These are phyloP conservation scores for Gambelia wislizenii DNA, from an alignment of 2,797 vertebrate species.

Conservation along the genomic window DNA sequence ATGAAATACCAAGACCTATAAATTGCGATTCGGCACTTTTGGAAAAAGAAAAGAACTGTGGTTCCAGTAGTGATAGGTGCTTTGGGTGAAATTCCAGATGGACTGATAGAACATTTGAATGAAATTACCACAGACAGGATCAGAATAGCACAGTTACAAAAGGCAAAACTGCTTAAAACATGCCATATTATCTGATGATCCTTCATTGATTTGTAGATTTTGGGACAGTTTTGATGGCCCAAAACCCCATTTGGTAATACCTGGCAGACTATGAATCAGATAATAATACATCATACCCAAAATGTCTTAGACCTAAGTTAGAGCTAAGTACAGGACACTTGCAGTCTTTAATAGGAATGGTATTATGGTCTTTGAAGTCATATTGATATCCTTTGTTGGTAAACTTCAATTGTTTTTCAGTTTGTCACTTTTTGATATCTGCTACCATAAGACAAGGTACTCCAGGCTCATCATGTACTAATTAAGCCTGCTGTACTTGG, in stretches of 20 bases:
- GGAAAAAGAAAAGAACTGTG: too few relatives aligned
- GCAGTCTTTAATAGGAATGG: background rate
- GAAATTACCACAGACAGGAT: too few relatives aligned
- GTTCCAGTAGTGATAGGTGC: background rate
- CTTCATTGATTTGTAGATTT: too few relatives aligned
- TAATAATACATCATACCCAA: background rate
- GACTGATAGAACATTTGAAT: background rate
- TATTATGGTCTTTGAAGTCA: background rate
- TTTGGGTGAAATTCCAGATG: background rate
- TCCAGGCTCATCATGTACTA: background rate
- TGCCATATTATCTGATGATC: too few relatives aligned
- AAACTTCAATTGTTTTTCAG: constrained; percentile 11
- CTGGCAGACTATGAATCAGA: background rate
- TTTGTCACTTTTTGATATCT: constrained; percentile 18
- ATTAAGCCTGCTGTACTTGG: constrained; percentile 37
- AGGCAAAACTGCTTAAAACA: too few relatives aligned
- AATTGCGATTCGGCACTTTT: too few relatives aligned
- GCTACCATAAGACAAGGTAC: constrained; percentile 10
- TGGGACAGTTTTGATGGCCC: background rate
- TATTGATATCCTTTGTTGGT: background rate
- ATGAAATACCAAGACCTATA: too few relatives aligned
- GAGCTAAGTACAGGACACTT: background rate
- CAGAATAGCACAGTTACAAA: too few relatives aligned
- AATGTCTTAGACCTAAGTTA: background rate
- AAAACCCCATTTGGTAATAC: background rate